Conservation (phyloP, 2,797 vertebrate genomes). For the Crocodylus rhombifer region DNA sequence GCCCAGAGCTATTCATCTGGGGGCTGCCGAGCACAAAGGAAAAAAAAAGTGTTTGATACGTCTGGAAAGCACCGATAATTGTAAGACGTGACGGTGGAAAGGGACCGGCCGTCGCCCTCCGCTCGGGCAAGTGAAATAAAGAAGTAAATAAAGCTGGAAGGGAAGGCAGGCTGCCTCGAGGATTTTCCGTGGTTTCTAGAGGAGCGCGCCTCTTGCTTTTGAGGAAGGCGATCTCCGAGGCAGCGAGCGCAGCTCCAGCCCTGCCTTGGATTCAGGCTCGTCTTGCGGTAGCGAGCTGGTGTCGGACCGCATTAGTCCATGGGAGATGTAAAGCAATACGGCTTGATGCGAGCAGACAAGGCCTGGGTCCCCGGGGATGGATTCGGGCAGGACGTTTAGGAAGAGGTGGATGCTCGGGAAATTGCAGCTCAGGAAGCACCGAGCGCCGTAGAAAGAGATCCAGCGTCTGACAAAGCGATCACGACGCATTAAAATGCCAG, state of each 20-base stretch:
- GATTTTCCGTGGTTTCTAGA: background rate
- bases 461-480: background rate
- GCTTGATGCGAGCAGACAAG: background rate
- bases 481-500: background rate
- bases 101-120: background rate
- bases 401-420: background rate
- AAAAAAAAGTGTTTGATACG: background rate
- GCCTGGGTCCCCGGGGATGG: background rate
- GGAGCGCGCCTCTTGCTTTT: accelerated
- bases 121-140: background rate
- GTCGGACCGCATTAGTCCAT: background rate
- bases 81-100: background rate
- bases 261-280: background rate
- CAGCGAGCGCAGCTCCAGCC: background rate
- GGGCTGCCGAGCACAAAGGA: background rate
- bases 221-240: background rate
- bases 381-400: background rate
- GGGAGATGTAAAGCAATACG: background rate
- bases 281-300: background rate
- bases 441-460: background rate
- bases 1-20: slow-evolving; percentile 58
- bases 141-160: background rate
- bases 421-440: background rate
- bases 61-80: slow-evolving; percentile 38
- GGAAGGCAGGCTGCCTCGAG: background rate